Evolutionary conservation across 92 coral and sea anemone species (phyloP).

Genomic region (Nematostella vectensis): DNA sequence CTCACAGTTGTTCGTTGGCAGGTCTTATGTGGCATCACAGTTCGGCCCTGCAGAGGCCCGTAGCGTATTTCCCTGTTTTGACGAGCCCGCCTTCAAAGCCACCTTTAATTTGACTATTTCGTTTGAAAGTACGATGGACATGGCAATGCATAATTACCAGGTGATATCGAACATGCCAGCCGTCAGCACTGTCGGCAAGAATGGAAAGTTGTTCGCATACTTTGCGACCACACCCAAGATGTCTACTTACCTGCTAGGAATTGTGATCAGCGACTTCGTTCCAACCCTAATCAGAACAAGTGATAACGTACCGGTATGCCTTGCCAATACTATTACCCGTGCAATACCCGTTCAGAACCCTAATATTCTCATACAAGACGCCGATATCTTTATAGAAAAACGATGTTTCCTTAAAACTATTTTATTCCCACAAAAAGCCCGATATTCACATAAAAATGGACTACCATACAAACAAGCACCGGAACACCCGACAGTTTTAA

Average conservation of each 20-base stretch:
- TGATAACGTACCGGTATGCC: constrained; percentile 37
- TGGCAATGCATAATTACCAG: constrained; percentile 41
- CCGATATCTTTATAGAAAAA: too few relatives aligned
- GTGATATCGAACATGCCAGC: constrained; percentile 90
- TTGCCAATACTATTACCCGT: too few relatives aligned
- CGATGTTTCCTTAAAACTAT: too few relatives aligned
- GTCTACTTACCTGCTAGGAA: constrained; percentile 91
- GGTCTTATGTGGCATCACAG: constrained; percentile 85
- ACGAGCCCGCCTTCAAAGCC: constrained; percentile 88
- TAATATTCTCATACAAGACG: too few relatives aligned
- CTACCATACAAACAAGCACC: too few relatives aligned
- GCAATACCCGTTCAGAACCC: too few relatives aligned
- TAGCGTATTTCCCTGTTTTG: constrained; percentile 85
- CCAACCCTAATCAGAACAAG: constrained; percentile 11
- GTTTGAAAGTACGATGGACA: constrained; percentile 31
- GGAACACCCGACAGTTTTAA: too few relatives aligned
- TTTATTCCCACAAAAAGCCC: too few relatives aligned
- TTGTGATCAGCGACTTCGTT: constrained; percentile 81
- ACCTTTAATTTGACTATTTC: constrained; percentile 47
- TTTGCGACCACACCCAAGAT: constrained; percentile 56
- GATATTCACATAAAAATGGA: too few relatives aligned
- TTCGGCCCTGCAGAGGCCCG: constrained; percentile 97
- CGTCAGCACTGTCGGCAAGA: neutral
- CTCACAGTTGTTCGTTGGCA: too few relatives aligned
- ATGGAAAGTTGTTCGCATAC: constrained; percentile 37